Evolutionary conservation across 2,113 vertebrate species (phyloP).

Genomic region (Cromileptes altivelis): DNA sequence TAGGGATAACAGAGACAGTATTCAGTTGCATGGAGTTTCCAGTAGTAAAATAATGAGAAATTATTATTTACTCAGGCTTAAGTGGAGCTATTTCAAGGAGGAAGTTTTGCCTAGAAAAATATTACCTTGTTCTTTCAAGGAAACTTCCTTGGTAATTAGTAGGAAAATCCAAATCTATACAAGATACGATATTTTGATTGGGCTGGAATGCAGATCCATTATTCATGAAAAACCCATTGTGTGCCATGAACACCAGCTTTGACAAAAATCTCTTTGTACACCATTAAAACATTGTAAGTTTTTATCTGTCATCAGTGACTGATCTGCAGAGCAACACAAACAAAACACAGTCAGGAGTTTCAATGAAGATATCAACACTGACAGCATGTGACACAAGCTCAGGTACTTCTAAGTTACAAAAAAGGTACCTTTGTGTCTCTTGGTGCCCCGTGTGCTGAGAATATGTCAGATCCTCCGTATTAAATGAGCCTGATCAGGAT

Average conservation of each 20-base stretch:
- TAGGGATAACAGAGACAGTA: background rate
- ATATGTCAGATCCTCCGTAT: background rate
- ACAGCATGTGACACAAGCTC: background rate
- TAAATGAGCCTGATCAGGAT: background rate
- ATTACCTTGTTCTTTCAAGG: background rate
- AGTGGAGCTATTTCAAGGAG: background rate
- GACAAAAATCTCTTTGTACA: background rate
- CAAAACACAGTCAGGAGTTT: conserved; percentile 7
- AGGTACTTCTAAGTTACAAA: background rate
- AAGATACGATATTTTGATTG: background rate
- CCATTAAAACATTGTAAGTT: background rate
- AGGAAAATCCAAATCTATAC: background rate
- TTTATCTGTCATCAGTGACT: background rate
- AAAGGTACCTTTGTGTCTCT: background rate
- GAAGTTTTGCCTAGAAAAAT: background rate
- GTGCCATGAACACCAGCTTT: background rate
- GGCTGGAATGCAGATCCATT: background rate
- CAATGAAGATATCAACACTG: background rate
- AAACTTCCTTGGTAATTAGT: background rate
- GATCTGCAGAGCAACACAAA: conserved; percentile 8
- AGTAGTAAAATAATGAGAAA: background rate
- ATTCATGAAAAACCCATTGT: background rate
- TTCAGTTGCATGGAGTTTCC: background rate
- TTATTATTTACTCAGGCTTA: background rate
- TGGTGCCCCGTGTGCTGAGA: background rate